Conservation (phyloP, 2,888 invertebrate genomes). For the Melanchra persicariae region DNA sequence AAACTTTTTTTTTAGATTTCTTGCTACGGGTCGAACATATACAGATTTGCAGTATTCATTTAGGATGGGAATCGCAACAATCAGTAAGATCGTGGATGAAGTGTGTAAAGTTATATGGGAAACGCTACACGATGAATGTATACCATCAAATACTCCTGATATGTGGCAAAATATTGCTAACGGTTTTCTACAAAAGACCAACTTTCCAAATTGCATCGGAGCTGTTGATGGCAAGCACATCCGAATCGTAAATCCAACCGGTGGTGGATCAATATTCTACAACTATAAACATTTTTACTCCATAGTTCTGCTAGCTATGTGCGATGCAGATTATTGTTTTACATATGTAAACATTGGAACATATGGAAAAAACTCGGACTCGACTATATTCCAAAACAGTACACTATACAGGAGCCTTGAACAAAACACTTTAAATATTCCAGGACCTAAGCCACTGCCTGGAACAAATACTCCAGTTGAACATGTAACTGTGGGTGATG, state of each 20-base stretch:
- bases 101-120: constrained; percentile 43
- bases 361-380: constrained; percentile 51
- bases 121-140: constrained; percentile 53
- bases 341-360: constrained; percentile 1
- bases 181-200: constrained; percentile 36
- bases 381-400: constrained; percentile 58
- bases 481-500: constrained; percentile 66
- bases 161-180: constrained; percentile 51
- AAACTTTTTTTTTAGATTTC: constrained; percentile 16
- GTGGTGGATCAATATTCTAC: constrained; percentile 49
- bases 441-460: constrained; percentile 62
- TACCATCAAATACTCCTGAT: constrained; percentile 47
- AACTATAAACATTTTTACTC: constrained; percentile 69
- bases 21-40: constrained; percentile 59
- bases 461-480: constrained; percentile 63
- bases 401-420: constrained; percentile 36
- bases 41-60: neutral
- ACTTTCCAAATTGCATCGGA: constrained; percentile 48
- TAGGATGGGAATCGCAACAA: constrained; percentile 9
- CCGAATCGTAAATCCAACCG: constrained; percentile 48
- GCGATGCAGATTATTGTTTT: constrained; percentile 13
- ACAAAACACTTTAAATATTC: constrained; percentile 42
- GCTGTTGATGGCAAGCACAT: constrained; percentile 62
- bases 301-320: constrained; percentile 57
- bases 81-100: constrained; percentile 10